These are phyloP conservation scores for Cirrhinus mrigala DNA, from an alignment of 2,797 vertebrate genomes.

Conservation along the genomic window DNA sequence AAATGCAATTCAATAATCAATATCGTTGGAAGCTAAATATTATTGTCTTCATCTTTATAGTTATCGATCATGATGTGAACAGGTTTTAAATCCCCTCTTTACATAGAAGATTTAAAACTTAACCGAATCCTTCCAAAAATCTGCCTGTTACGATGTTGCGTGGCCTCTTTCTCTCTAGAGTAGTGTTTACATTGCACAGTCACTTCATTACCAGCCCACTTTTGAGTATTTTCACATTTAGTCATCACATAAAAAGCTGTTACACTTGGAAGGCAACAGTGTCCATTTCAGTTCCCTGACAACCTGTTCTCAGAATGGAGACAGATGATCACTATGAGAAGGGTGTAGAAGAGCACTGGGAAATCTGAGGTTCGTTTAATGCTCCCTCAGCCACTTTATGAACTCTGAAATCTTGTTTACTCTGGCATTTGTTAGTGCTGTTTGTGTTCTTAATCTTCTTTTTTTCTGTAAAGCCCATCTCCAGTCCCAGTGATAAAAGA, in stretches of 20 bases:
- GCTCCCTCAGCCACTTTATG: background rate
- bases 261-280: slow-evolving; percentile 20
- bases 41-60: background rate
- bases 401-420: slow-evolving; percentile 35
- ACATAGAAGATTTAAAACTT: background rate
- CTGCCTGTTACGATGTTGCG: background rate
- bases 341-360: background rate
- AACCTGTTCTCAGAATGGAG: slow-evolving; percentile 35
- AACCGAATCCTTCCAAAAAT: background rate
- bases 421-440: slow-evolving; percentile 26
- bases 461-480: slow-evolving; percentile 65
- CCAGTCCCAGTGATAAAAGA: slow-evolving; percentile 61
- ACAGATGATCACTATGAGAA: slow-evolving; percentile 41
- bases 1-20: background rate
- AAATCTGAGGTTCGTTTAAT: background rate
- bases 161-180: background rate
- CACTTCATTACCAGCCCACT: slow-evolving; percentile 11
- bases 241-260: slow-evolving; percentile 24
- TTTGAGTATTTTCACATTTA: slow-evolving; percentile 2
- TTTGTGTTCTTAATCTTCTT: slow-evolving; percentile 56
- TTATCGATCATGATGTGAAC: background rate
- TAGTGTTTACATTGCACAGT: slow-evolving; percentile 3
- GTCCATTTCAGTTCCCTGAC: slow-evolving; percentile 37
- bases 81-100: background rate
- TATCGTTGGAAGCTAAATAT: background rate